Evolutionary conservation across 1,140 invertebrate genomes (phyloP).

Genomic region (Uloborus diversus): DNA sequence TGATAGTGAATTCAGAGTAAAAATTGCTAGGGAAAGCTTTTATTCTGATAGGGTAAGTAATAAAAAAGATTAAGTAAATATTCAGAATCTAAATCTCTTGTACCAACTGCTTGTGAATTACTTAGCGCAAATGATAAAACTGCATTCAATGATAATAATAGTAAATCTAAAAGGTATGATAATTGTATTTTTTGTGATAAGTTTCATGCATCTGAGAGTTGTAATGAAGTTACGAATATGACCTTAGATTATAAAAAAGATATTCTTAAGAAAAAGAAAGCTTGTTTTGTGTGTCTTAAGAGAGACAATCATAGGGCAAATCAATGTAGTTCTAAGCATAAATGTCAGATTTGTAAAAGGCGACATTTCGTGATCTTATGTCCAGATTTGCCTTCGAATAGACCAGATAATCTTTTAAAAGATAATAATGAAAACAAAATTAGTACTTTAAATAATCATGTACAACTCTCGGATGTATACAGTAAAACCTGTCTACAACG

Average conservation of each 20-base stretch:
- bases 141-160: neutral
- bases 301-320: neutral
- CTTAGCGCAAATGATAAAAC: neutral
- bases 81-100: neutral
- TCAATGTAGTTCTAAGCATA: neutral
- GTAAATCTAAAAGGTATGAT: neutral
- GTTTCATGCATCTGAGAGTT: neutral
- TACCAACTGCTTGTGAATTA: neutral
- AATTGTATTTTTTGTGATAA: constrained; percentile 14
- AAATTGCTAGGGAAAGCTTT: neutral
- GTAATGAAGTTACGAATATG: neutral
- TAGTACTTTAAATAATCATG: neutral
- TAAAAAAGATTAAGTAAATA: too few species aligned
- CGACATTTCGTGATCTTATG: constrained; percentile 2
- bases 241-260: neutral
- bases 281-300: constrained; percentile 1
- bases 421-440: neutral
- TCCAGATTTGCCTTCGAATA: neutral
- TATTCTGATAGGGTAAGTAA: too few species aligned
- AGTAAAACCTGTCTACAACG: too few species aligned
- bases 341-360: neutral
- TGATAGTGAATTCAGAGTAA: neutral
- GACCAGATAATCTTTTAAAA: neutral
- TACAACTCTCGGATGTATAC: too few species aligned
- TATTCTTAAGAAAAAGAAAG: neutral